Evolutionary conservation across 2,888 invertebrate genomes (phyloP).

Genomic region (Lithophane ornitopus): DNA sequence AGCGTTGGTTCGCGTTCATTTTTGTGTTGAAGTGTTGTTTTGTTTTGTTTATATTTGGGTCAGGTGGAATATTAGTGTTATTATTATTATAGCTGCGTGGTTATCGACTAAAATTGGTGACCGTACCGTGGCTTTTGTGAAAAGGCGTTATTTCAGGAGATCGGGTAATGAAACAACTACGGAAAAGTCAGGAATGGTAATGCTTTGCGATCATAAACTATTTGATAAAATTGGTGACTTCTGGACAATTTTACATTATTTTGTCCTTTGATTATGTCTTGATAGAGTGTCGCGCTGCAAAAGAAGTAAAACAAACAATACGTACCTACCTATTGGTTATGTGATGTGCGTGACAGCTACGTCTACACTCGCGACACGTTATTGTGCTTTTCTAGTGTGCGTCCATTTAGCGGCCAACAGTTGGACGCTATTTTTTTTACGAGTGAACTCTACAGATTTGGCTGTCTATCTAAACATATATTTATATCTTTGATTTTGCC

Average conservation of each 20-base stretch:
- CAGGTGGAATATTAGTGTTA: constrained; percentile 30
- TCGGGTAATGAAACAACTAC: neutral
- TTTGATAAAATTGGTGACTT: neutral
- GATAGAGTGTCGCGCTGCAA: no score
- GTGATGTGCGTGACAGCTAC: no score
- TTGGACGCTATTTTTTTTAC: no score
- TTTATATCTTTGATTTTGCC: neutral
- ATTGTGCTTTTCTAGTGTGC: no score
- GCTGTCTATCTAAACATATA: no score
- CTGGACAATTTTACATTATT: neutral
- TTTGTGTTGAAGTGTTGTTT: constrained; percentile 45
- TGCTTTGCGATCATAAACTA: neutral
- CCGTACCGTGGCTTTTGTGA: neutral
- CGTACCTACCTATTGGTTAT: no score
- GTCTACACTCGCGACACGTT: no score
- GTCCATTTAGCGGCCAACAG: no score
- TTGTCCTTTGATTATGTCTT: neutral
- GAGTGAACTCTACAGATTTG: no score
- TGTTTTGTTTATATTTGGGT: constrained; percentile 52
- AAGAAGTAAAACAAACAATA: no score
- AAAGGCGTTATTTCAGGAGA: neutral
- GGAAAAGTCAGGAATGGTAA: neutral
- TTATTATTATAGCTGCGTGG: constrained; percentile 8
- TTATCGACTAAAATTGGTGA: neutral
- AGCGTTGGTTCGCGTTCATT: constrained; percentile 33